Evolutionary conservation across 2,113 vertebrate species (phyloP).

Genomic region (Gulo gulo): DNA sequence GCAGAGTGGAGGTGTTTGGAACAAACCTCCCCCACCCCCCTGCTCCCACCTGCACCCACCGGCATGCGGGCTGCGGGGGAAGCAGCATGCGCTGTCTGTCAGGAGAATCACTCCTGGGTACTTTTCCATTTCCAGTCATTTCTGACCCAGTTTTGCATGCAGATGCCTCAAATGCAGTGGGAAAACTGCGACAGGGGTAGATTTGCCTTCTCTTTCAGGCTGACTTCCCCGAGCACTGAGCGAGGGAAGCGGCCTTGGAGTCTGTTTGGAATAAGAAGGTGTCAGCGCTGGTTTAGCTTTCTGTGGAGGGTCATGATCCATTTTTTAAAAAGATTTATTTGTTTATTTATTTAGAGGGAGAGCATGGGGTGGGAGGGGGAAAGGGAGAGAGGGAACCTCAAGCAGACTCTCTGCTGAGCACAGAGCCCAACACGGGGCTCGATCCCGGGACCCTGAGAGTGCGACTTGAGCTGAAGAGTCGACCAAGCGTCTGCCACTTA

Average conservation of each 20-base stretch:
- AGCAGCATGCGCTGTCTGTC: neutral
- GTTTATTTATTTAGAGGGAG: neutral
- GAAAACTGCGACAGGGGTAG: rapidly evolving
- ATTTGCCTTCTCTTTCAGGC: neutral
- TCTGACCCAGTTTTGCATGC: constrained; percentile 45
- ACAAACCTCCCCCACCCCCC: neutral
- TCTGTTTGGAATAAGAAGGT: neutral
- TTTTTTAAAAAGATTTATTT: neutral
- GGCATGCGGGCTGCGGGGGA: neutral
- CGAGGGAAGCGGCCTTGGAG: neutral
- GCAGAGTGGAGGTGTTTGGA: constrained; percentile 32
- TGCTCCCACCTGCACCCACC: neutral
- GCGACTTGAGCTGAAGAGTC: neutral
- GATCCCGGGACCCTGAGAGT: neutral
- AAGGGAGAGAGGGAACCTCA: neutral
- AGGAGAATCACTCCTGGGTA: neutral
- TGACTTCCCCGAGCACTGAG: neutral
- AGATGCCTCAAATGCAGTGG: neutral
- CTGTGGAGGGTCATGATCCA: neutral
- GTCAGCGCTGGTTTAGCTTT: neutral
- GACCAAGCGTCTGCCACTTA: neutral
- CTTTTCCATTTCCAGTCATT: constrained; percentile 16
- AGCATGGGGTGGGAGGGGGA: neutral
- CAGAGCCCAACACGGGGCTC: neutral
- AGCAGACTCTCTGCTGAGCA: neutral